phyloP scores from a whole-genome alignment of 2,113 vertebrate species.

The Periophthalmus modestus region DNA sequence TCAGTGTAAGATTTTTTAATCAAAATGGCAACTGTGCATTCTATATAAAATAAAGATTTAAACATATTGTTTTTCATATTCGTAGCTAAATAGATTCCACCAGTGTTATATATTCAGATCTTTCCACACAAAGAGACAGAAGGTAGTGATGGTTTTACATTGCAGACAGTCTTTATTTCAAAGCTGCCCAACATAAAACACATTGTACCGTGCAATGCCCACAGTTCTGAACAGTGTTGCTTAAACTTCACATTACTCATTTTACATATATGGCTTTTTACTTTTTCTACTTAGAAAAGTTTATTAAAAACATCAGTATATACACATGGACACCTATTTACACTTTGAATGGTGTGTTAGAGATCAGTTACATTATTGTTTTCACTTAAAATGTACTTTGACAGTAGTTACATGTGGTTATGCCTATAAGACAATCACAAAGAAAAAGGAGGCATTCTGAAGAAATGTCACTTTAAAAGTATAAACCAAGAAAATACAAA shows the following conservation, averaged over 20 bases:
- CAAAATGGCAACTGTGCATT: too few species aligned
- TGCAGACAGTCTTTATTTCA: conserved; percentile 41
- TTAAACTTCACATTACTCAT: conserved; percentile 58
- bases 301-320: conserved; percentile 81
- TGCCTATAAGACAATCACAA: conserved; percentile 16
- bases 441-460: conserved; percentile 41
- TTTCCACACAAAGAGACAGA: not conserved
- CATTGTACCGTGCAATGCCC: conserved; percentile 33
- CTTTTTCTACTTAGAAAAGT: conserved; percentile 80
- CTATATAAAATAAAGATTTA: too few species aligned
- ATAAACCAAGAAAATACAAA: conserved; percentile 59
- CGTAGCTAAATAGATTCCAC: not conserved
- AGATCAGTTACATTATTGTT: conserved; percentile 47
- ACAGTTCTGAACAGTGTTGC: conserved; percentile 48
- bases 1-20: too few species aligned
- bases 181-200: conserved; percentile 56
- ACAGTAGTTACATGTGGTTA: conserved; percentile 42
- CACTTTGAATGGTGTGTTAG: conserved; percentile 61
- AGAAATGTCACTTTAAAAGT: conserved; percentile 47
- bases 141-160: conserved; percentile 18
- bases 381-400: conserved; percentile 37
- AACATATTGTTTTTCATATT: too few species aligned
- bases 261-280: conserved; percentile 79
- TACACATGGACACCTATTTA: conserved; percentile 83
- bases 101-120: not conserved